Conservation (phyloP, 2,113 vertebrate genomes). For the Oncorhynchus masou region DNA sequence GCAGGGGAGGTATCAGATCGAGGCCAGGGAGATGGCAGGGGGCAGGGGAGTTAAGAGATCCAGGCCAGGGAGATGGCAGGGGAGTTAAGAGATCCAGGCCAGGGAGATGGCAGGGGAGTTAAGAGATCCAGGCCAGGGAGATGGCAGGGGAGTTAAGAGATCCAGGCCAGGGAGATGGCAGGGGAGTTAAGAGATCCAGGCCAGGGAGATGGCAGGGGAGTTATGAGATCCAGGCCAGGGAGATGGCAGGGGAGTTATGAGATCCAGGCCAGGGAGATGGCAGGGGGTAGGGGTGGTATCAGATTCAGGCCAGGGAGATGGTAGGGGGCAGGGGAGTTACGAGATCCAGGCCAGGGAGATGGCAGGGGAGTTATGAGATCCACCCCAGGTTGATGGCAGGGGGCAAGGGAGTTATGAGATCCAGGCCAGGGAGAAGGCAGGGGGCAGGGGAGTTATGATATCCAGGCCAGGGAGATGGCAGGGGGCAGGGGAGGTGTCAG, state of each 20-base stretch:
- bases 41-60: constrained; percentile 45
- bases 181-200: constrained; percentile 57
- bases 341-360: constrained; percentile 65
- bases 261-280: constrained; percentile 66
- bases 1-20: background rate
- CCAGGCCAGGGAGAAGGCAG: constrained; percentile 62
- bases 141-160: constrained; percentile 8
- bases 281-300: constrained; percentile 31
- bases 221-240: too few species aligned
- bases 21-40: constrained; percentile 30
- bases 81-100: background rate
- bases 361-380: constrained; percentile 16
- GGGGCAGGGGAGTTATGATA: constrained; percentile 11
- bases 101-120: constrained; percentile 39
- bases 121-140: too few species aligned
- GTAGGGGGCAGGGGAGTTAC: background rate
- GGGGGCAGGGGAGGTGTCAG: constrained; percentile 26
- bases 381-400: too few species aligned
- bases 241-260: background rate
- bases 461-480: too few species aligned
- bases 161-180: too few species aligned
- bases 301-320: too few species aligned
- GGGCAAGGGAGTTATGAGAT: constrained; percentile 42
- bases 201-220: constrained; percentile 56
- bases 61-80: constrained; percentile 63